Conservation (phyloP, 2,797 vertebrate genomes). For the Phataginus tetradactyla region DNA sequence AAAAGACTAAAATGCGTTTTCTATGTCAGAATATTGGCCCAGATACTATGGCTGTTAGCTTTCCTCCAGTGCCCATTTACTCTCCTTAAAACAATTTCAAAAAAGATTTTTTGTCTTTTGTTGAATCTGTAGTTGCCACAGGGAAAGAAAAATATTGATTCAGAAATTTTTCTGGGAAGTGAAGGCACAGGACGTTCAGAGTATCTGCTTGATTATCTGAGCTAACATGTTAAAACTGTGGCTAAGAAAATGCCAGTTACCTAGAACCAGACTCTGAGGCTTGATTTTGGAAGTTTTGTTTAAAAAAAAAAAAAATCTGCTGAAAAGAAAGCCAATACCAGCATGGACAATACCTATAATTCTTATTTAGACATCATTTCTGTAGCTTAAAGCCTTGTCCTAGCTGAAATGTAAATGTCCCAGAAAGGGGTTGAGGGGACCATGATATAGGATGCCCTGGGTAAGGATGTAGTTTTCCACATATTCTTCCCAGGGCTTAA, state of each 20-base stretch:
- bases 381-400: background rate
- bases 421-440: background rate
- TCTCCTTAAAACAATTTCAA: background rate
- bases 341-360: background rate
- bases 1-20: background rate
- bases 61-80: background rate
- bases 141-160: slow-evolving; percentile 37
- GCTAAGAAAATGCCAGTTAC: background rate
- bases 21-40: background rate
- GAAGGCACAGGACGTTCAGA: background rate
- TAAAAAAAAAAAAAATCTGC: background rate
- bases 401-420: background rate
- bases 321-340: background rate
- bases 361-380: background rate
- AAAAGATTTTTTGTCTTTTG: background rate
- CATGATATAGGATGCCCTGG: too few species aligned
- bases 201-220: background rate
- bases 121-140: background rate
- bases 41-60: background rate
- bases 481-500: background rate
- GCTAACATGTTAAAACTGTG: background rate
- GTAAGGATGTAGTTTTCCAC: background rate
- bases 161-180: background rate
- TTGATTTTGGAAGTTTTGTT: background rate
- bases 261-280: background rate